A percentile compares a stretch with the other conserved stretches of the same genome.
Conservation (phyloP, 1,140 invertebrate genomes). For the Neodiprion fabricii region DNA sequence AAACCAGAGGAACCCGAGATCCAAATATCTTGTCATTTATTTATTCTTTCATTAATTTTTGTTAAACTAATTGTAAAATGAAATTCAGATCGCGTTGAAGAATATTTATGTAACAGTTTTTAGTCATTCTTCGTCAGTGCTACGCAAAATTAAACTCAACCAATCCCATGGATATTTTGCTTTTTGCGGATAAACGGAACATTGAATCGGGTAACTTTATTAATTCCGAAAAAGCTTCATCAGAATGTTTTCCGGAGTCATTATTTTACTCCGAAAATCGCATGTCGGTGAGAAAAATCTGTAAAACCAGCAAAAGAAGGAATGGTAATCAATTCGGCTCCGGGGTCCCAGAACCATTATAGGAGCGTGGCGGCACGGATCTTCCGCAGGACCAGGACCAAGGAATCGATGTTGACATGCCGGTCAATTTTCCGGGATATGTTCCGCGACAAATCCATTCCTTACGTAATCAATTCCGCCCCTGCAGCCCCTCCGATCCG, state of each 20-base stretch:
- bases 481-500: neutral
- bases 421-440: constrained; percentile 9
- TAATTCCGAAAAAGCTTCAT: no score
- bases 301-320: neutral
- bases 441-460: neutral
- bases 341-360: neutral
- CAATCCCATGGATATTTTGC: no score
- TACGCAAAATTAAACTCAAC: no score
- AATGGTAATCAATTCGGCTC: neutral
- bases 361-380: neutral
- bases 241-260: no score
- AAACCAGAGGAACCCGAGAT: no score
- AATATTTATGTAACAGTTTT: no score
- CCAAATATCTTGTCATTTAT: no score
- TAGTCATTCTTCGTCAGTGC: no score
- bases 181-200: no score
- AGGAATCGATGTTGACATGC: constrained; percentile 11
- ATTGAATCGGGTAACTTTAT: no score
- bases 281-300: neutral
- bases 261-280: no score
- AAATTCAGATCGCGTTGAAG: no score
- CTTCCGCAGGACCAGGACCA: neutral
- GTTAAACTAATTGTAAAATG: neutral
- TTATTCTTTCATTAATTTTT: neutral
- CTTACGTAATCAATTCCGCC: neutral